These are phyloP conservation scores for Periphyllus acericola DNA, from an alignment of 2,888 invertebrate species.

Conservation along the genomic window DNA sequence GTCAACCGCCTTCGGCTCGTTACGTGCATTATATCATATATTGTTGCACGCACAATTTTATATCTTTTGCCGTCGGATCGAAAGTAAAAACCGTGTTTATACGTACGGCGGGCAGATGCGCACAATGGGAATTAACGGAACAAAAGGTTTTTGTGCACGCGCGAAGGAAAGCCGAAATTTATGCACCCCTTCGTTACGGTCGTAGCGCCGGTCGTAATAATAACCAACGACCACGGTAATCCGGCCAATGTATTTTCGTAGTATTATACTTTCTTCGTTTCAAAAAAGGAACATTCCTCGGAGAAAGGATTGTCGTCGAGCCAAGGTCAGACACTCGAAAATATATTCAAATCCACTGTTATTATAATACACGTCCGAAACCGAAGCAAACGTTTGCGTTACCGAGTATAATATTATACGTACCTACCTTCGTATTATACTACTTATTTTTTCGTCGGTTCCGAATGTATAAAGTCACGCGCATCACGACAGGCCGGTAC, in stretches of 20 bases:
- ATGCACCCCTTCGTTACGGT: slow-evolving; percentile 50
- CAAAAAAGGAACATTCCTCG: slow-evolving; percentile 13
- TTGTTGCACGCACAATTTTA: background rate
- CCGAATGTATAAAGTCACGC: background rate
- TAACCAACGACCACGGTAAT: background rate
- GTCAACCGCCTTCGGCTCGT: background rate
- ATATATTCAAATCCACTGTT: slow-evolving; percentile 8
- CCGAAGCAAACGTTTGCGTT: background rate
- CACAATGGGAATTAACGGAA: background rate
- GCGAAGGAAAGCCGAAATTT: background rate
- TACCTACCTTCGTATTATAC: background rate
- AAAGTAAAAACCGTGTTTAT: slow-evolving; percentile 22
- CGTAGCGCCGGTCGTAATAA: background rate
- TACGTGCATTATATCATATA: background rate
- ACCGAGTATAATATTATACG: background rate
- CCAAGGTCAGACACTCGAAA: slow-evolving; percentile 46
- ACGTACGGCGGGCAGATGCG: background rate
- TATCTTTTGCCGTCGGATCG: background rate
- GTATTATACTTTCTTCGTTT: slow-evolving; percentile 36
- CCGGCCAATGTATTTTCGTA: background rate
- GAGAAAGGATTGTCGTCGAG: slow-evolving; percentile 47
- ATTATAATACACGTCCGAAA: background rate
- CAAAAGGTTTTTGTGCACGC: background rate
- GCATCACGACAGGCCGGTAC: background rate
- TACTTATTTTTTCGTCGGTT: background rate